Base-by-base conservation (phyloP, 2,888 invertebrate species). In the Harpalus rubripes region DNA sequence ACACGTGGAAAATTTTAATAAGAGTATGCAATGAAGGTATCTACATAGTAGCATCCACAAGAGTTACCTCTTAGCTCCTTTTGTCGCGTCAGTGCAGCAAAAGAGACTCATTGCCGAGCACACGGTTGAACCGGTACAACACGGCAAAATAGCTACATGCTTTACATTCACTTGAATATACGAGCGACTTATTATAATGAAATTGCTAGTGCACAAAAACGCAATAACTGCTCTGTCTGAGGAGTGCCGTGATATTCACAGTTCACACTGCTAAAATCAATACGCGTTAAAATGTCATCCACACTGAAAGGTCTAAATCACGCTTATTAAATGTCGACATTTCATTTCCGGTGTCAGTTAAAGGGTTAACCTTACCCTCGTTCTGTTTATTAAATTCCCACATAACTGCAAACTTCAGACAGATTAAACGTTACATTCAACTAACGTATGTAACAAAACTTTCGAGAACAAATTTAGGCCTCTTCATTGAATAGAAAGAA, bases 311-410 rank as follows among this genome's bases (percentile, higher is more conserved):
- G 74, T 18, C 52, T 74, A 74, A 74, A 52, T 74, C 74, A 52
- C 22, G 74, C 74, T 52, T 56, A 74, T 74, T 74, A 74, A 74
- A 74, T 74, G 74, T 52, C 52, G 74, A 52, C 74, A 74, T 74
- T 52, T 74, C 74, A 74, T 52, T 74, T 74, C 52, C 74, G 52
- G 74, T 74, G 74, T 44, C 74, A 74, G 74, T 52, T 74, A 74
- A 74, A 74, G 74, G 74, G 12, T 74, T 74, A 74, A 44, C 52
- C 44, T 52, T 52, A 74, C 10, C 52, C 26, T 74, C 52, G 10
- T 74, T 44, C 18, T 74, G 74, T 74, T 52, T 74, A 74, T 74
- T 74, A 74, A 44, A 56, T 44, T 74, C 74, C 52, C 26, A 52
- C 10, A 52, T 74, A 74, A 52, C 52, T 74, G 12, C 18, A 52